Evolutionary conservation across 2,797 vertebrate species (phyloP), one percentile per base, ranked within the genome.

Genomic region (Australoheros facetus): DNA sequence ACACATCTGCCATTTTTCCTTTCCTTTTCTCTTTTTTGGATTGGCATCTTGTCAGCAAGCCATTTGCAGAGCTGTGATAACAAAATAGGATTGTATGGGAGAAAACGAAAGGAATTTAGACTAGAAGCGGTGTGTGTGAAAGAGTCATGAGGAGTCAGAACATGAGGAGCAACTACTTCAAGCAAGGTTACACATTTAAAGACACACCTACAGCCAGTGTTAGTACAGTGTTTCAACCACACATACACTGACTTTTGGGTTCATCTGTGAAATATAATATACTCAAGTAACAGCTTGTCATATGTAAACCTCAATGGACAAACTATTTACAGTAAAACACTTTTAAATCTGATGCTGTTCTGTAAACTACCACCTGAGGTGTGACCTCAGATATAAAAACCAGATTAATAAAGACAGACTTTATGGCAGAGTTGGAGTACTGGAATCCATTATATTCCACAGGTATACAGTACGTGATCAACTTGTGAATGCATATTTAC

Each of bases 31-130:
- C 75, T 74, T 56, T 70, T 85, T 76, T 78, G 4, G 1, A 32
- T 2, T 87, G 88, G 88, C 88, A 73, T 78, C 28, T 17, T 32
- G 17, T 84, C 80, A 85, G 58, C 30, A 23, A 81, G 77, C 75
- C 80, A 73, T 84, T 90, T 86, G 84, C 80, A 80, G 84, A 77
- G 32, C 82, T 56, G 54, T 10, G 87, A 91, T 91, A 91, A 91
- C 73, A 56, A 45, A 93, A 75, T 53, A 23, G 85, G 59, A 60
- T 56, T 75, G 66, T 54, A 21, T 73, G 56, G 55, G 73, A 79
- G 73, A 75, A 72, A 48, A 77, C 7, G 13, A 55, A 28, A 77
- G 56, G 21, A 37, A 64, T 78, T 80, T 6, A 58, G 45, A 85
- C 16, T 53, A 62, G 51, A 42, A 7, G 56, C 5, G 62, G 16